phyloP scores from a whole-genome alignment of 2,113 vertebrate genomes.

The Perca schrenkii region DNA sequence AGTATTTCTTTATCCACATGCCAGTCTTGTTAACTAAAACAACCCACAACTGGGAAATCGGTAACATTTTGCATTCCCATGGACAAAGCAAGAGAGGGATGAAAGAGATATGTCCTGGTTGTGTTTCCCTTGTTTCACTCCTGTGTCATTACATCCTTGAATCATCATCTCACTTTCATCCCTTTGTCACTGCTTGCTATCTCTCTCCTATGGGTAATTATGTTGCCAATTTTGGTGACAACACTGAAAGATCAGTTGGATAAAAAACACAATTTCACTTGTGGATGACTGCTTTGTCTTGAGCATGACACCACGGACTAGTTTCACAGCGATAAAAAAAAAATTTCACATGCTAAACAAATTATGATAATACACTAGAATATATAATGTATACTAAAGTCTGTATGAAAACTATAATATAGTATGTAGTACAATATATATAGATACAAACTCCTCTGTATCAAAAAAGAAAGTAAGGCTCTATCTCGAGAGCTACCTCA shows the following conservation, averaged over 20 bases:
- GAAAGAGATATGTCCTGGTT: neutral
- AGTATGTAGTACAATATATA: too few relatives aligned
- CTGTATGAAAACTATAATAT: too few relatives aligned
- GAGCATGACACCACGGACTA: neutral
- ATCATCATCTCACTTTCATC: slow-evolving; percentile 2
- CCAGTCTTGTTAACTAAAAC: too few relatives aligned
- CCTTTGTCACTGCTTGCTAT: neutral
- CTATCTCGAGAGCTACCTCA: too few relatives aligned
- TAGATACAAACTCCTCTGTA: too few relatives aligned
- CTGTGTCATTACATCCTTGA: neutral
- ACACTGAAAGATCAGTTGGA: neutral
- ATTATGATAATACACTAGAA: too few relatives aligned
- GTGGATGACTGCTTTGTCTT: neutral
- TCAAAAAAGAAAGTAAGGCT: too few relatives aligned
- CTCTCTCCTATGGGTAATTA: neutral
- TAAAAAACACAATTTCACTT: neutral
- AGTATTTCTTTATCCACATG: neutral
- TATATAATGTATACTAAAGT: too few relatives aligned
- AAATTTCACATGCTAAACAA: too few relatives aligned
- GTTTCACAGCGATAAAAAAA: neutral
- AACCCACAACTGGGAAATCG: too few relatives aligned
- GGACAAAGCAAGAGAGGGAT: neutral
- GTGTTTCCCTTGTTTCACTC: neutral
- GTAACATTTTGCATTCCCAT: neutral
- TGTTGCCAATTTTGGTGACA: neutral